Evolutionary conservation across 1,140 invertebrate species (phyloP).

Genomic region (Macrobrachium rosenbergii): DNA sequence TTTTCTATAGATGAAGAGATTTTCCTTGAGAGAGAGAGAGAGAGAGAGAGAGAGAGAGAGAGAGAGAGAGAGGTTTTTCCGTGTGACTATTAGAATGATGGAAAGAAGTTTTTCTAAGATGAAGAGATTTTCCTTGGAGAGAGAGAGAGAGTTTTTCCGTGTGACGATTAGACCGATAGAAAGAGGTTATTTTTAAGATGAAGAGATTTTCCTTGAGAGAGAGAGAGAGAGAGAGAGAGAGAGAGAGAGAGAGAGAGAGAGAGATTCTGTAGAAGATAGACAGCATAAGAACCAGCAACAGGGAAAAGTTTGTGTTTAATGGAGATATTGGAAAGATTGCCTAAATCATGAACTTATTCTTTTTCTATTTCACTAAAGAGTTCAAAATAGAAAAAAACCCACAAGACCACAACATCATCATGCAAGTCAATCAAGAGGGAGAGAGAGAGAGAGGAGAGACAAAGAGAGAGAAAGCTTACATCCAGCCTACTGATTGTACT

Average conservation of each 20-base stretch:
- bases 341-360: no score
- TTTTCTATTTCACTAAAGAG: no score
- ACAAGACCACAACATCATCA: background rate
- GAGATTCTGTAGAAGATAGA: background rate
- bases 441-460: slow-evolving; percentile 4
- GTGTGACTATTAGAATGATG: no score
- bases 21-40: background rate
- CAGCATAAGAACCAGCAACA: background rate
- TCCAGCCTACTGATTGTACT: slow-evolving; percentile 62
- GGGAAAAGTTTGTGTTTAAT: background rate
- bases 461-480: slow-evolving; percentile 55
- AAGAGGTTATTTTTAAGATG: no score
- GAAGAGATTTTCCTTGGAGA: no score
- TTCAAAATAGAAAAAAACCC: background rate
- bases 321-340: background rate
- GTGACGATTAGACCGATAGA: no score
- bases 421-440: background rate
- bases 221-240: no score
- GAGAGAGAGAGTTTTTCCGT: no score
- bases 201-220: no score
- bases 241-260: no score
- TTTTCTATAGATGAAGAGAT: background rate
- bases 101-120: no score
- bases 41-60: background rate
- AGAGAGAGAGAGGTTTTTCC: no score